Conservation (phyloP, 2,113 vertebrate species). For the Passer domesticus region DNA sequence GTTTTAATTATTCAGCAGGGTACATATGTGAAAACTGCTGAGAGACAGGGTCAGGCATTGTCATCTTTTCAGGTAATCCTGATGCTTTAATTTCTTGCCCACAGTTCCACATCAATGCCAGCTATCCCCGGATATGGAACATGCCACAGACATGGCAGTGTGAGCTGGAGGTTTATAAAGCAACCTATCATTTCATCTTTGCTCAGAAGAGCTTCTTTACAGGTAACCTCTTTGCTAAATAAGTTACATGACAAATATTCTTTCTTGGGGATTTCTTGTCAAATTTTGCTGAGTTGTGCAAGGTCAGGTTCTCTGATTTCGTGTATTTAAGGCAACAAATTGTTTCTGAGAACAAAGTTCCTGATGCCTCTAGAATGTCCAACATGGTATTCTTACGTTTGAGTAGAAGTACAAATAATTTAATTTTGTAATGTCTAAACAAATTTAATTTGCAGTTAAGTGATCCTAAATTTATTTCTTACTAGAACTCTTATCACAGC, state of each 20-base stretch:
- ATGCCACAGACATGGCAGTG: conserved; percentile 98
- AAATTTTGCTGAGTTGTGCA: not conserved
- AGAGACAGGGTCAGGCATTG: not conserved
- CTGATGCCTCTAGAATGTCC: not conserved
- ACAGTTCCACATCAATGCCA: conserved; percentile 95
- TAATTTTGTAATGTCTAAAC: not conserved
- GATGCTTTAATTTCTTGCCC: conserved; percentile 41
- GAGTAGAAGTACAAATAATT: not conserved
- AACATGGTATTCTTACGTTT: not conserved
- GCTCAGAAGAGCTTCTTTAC: conserved; percentile 98
- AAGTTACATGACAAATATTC: not conserved
- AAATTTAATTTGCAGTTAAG: not conserved
- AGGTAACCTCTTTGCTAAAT: conserved; percentile 74
- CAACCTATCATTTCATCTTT: conserved; percentile 98
- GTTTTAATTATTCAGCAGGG: conserved; percentile 62
- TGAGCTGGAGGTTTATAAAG: conserved; percentile 97
- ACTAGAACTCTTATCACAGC: not conserved
- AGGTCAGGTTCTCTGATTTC: not conserved
- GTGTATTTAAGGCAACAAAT: not conserved
- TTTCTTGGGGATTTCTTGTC: not conserved
- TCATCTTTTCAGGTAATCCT: conserved; percentile 15
- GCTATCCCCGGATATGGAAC: conserved; percentile 94
- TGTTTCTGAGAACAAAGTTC: not conserved
- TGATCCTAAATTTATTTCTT: not conserved
- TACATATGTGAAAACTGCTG: conserved; percentile 36